Evolutionary conservation across 1,140 invertebrate genomes (phyloP), one percentile per base, ranked within the genome.

Genomic region (Listronotus bonariensis): DNA sequence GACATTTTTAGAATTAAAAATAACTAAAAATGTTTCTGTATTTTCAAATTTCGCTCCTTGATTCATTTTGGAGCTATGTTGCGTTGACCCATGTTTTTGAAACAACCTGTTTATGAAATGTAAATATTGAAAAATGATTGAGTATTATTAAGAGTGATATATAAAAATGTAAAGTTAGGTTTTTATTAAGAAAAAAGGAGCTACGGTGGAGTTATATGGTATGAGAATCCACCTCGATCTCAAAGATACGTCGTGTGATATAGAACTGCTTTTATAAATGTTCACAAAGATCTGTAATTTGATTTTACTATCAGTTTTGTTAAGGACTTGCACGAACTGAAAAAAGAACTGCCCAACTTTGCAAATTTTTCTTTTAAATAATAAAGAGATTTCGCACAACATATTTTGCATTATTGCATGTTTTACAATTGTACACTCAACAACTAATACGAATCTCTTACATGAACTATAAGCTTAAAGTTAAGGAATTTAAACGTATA

Each of bases 211-310:
- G 53, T 46, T 43, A 10, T 57, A n/a, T 14, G 12, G 14, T 51
- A 40, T 60, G 15, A 43, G 32, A 40, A 49, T 75, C 72, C 73
- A 78, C 76, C 76, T 78, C 74, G 75, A 56, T 67, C 57, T 67
- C 56, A 61, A 54, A 55, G 49, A 70, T 68, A 66, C 68, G 74
- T 75, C 69, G 70, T 68, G 77, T 78, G 76, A 78, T 77, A 77
- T 76, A 76, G 74, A 72, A 74, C 68, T 76, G 75, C 74, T 78
- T 77, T 76, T 78, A 74, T 65, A 63, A 51, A 77, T 72, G 61
- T 76, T 76, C 68, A 75, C 67, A 75, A 74, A 78, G 76, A 78
- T 78, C 74, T 78, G 76, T 78, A 74, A 76, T 75, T 55, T 26
- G 40, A 31, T 55, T 26, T 55, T 70, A 68, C 64, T 70, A 62